Base-by-base conservation (phyloP, 2,113 vertebrate species). In the Ammodytes marinus region DNA sequence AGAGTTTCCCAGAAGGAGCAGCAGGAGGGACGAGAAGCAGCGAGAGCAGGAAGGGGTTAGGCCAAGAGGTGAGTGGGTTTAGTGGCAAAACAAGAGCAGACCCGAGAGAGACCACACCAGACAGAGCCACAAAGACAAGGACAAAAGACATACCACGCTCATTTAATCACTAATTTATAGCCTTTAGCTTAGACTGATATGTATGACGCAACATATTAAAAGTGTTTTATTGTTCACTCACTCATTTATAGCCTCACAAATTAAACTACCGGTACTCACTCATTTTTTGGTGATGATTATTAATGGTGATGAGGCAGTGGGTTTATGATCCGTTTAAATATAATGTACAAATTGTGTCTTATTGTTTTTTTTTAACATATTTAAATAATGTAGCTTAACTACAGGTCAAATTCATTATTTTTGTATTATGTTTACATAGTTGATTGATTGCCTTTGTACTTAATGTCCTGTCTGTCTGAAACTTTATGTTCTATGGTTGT, bases 1-100 rank as follows among this genome's bases (percentile, higher is more conserved):
- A 84, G 89, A 88, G 90, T 94, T 95, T 93, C 91, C 93, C 93
- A 95, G 93, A 91, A 91, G 79, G 61, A 80, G 89, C 87, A 89
- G 85, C 91, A 82, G 76, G 75, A 83, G 84, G 74, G 79, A 71
- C 55, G 77, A 89, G 46, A 77, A 91, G 89, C 85, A 88, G 83
- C 43, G 15, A 86, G 77, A 93, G 85, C 64, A 76, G 75, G 74
- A 79, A 55, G 57, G 73, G 80, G 88, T 88, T 88, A 93, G 91
- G 83, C 49, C 0, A 72, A 88, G 77, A 86, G 82, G 87, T 82
- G 54, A 92, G 90, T n/a, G 54, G 91, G 75, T 89, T 90, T 86
- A 91, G 83, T 74, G 46, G 67, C 69, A 77, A 78, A 86, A 90
- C 68, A 65, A 86, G 49, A 86, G 76, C 65, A 66, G 64, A 86